A percentile compares a stretch with the other conserved stretches of the same genome.
phyloP scores from a whole-genome alignment of 2,113 vertebrate genomes.

The Amazona vittata region DNA sequence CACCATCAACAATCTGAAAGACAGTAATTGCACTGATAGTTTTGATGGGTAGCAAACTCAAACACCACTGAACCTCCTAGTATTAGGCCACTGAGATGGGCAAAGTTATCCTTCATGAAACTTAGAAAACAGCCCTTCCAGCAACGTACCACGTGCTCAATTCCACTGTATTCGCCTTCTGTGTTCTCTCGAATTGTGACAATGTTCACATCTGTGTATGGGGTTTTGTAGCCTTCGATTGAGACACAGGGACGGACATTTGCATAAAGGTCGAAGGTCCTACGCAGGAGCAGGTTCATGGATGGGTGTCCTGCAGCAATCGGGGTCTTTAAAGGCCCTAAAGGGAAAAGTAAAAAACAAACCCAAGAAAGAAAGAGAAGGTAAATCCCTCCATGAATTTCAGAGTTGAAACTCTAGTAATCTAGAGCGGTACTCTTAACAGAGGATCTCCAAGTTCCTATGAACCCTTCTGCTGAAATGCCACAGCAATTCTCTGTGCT shows the following conservation, averaged over 20 bases:
- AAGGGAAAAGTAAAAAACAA: neutral
- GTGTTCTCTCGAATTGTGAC: constrained; percentile 92
- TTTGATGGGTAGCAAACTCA: neutral
- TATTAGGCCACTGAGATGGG: neutral
- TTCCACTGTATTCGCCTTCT: constrained; percentile 92
- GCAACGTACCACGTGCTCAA: constrained; percentile 89
- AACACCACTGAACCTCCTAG: neutral
- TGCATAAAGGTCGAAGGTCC: constrained; percentile 94
- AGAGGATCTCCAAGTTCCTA: neutral
- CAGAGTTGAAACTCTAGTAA: neutral
- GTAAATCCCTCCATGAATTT: neutral
- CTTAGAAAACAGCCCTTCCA: neutral
- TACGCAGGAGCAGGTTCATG: constrained; percentile 94
- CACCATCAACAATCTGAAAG: constrained; percentile 94
- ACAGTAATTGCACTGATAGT: neutral
- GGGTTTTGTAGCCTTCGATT: constrained; percentile 94
- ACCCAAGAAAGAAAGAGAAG: neutral
- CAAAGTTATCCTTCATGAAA: neutral
- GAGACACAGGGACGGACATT: constrained; percentile 94
- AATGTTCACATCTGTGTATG: constrained; percentile 87
- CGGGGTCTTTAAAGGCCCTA: constrained; percentile 94
- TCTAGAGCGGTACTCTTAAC: neutral
- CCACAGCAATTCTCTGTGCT: neutral
- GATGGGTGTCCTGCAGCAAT: constrained; percentile 96
- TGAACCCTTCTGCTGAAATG: neutral